Conservation (phyloP, 2,888 invertebrate genomes). For the Caenorhabditis sp. region DNA sequence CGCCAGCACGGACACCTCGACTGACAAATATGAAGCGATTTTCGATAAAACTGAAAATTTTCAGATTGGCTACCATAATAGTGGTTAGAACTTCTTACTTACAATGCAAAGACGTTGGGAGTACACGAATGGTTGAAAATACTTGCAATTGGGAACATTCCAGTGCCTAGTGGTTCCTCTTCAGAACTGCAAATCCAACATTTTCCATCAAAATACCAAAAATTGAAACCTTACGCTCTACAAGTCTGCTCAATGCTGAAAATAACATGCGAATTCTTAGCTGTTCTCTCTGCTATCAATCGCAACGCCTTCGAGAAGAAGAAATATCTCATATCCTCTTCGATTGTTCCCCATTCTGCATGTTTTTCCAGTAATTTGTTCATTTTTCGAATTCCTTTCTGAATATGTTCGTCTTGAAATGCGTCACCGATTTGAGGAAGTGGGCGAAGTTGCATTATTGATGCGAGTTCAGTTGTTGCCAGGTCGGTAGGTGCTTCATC, state of each 20-base stretch:
- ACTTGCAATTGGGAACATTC: slow-evolving; percentile 44
- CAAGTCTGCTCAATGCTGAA: slow-evolving; percentile 19
- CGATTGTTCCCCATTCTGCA: slow-evolving; percentile 25
- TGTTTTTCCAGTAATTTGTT: slow-evolving; percentile 12
- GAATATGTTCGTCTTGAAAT: slow-evolving; percentile 8
- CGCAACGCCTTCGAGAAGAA: slow-evolving; percentile 19
- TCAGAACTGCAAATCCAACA: background rate
- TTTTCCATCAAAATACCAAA: background rate
- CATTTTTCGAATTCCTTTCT: slow-evolving; percentile 13
- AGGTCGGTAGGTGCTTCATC: slow-evolving; percentile 9
- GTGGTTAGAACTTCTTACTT: no score
- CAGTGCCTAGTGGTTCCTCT: slow-evolving; percentile 33
- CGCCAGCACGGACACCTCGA: slow-evolving; percentile 33
- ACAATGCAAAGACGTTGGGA: slow-evolving; percentile 45
- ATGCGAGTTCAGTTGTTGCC: slow-evolving; percentile 8
- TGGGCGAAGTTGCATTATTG: slow-evolving; percentile 18
- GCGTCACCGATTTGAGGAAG: slow-evolving; percentile 17
- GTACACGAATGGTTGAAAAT: slow-evolving; percentile 49
- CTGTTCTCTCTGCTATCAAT: slow-evolving; percentile 29
- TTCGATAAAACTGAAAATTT: slow-evolving; percentile 31
- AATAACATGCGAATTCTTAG: slow-evolving; percentile 32
- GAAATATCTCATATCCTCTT: background rate
- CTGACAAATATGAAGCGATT: slow-evolving; percentile 43
- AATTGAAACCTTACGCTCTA: slow-evolving; percentile 8
- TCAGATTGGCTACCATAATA: no score